Conservation (phyloP, 2,888 invertebrate species). For the Maniola hyperantus region DNA sequence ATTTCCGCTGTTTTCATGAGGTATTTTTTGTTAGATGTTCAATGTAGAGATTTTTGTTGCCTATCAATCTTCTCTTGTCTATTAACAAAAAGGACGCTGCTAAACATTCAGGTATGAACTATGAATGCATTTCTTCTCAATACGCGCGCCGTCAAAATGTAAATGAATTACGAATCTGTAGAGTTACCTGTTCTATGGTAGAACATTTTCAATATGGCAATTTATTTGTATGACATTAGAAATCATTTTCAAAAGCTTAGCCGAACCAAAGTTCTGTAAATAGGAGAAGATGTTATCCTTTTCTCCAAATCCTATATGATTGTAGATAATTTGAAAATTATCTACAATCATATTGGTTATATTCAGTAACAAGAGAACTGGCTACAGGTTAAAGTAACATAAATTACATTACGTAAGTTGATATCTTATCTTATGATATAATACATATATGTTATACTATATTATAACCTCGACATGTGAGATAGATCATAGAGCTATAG, state of each 20-base stretch:
- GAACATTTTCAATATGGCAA: not conserved
- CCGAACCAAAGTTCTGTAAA: not conserved
- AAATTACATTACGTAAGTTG: conserved; percentile 16
- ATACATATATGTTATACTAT: conserved; percentile 16
- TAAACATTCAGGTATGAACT: conserved; percentile 12
- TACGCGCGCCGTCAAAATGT: not conserved
- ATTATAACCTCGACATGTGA: too few species aligned
- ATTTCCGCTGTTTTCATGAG: conserved; percentile 22
- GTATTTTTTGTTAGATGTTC: conserved; percentile 16
- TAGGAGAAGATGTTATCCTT: not conserved
- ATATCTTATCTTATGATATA: conserved; percentile 12
- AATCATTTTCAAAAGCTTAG: not conserved
- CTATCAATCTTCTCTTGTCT: conserved; percentile 25
- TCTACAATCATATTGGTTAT: not conserved
- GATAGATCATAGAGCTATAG: too few species aligned
- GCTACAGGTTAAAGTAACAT: not conserved
- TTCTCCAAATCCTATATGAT: not conserved
- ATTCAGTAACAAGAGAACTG: conserved; percentile 1
- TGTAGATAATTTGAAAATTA: too few species aligned
- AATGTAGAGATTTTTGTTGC: not conserved
- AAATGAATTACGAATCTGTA: not conserved
- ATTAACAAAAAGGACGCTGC: not conserved
- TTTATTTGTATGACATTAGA: not conserved
- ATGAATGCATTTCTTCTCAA: conserved; percentile 5
- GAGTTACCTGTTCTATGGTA: not conserved